phyloP scores from a whole-genome alignment of 2,797 vertebrate species.

The Coreius guichenoti region DNA sequence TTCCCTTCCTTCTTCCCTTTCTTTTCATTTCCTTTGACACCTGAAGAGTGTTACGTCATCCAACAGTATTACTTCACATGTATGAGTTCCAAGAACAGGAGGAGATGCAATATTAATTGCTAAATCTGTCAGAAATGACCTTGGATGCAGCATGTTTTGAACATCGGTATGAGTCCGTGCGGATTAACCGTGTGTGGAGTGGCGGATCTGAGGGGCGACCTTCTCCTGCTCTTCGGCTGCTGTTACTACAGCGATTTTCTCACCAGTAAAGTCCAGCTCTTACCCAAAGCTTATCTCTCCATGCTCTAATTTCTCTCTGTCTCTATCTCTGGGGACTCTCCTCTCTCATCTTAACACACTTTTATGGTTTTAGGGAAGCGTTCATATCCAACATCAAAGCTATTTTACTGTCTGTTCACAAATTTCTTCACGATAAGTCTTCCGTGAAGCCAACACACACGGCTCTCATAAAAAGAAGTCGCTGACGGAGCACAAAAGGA shows the following conservation, averaged over 20 bases:
- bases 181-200: conserved; percentile 30
- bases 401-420: conserved; percentile 59
- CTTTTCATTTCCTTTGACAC: background rate
- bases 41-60: background rate
- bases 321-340: conserved; percentile 41
- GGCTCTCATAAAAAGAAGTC: conserved; percentile 63
- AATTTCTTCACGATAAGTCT: conserved; percentile 55
- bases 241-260: conserved; percentile 15
- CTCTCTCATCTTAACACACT: conserved; percentile 37
- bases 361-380: conserved; percentile 45
- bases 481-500: conserved; percentile 69
- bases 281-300: conserved; percentile 33
- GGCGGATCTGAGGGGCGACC: conserved; percentile 6
- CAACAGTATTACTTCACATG: conserved; percentile 16
- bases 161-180: background rate
- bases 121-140: conserved; percentile 31
- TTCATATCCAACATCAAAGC: conserved; percentile 64
- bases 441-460: conserved; percentile 57
- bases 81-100: conserved; percentile 13
- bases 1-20: background rate
- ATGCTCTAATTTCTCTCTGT: conserved; percentile 27
- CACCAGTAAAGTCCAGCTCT: conserved; percentile 39
- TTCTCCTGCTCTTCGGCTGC: conserved; percentile 4
- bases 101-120: conserved; percentile 23
- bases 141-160: conserved; percentile 22